Evolutionary conservation across 2,888 invertebrate genomes (phyloP), one percentile per base, ranked within the genome.

Genomic region (Sisyra nigra): DNA sequence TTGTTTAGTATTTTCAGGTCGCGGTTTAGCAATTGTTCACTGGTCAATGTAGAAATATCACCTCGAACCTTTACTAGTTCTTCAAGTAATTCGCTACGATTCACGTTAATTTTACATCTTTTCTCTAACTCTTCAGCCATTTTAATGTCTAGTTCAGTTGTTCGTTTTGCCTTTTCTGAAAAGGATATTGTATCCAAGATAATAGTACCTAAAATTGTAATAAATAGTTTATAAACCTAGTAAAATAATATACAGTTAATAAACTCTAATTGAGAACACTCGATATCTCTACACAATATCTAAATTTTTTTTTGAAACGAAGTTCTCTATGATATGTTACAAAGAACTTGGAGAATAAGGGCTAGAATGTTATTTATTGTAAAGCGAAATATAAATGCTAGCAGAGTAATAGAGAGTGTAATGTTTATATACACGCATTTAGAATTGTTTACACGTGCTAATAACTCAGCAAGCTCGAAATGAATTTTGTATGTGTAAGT

Each of bases 171-270:
- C 15, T 71, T 67, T 29, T 66, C 64, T 0, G 76, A 76, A 50
- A 88, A 76, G 54, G 84, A 87, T 1, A 80, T 74, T 0, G 89
- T 88, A 55, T 91, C 89, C 50, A 84, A 63, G 37, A 89, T 58
- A 47, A 91, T 88, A 0, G 85, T 73, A 33, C 74, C 85, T 84
- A 58, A 35, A 66, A 63, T 24, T 24, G 24, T 24, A n/a, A n/a
- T n/a, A n/a, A n/a, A 43, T 46, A 48, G 42, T 42, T 17, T 24
- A 42, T 19, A 13, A 37, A 34, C 8, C 42, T 17, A 37, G 13
- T 24, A 24, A 32, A 11, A 45, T 19, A 18, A 29, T n/a, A n/a
- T n/a, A n/a, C n/a, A n/a, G n/a, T 19, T 9, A 29, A 17, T 10
- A 5, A 18, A 2, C 2, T 15, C 31, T 24, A 8, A 9, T 10